Conservation (phyloP, 2,113 vertebrate species). For the Sitta europaea region DNA sequence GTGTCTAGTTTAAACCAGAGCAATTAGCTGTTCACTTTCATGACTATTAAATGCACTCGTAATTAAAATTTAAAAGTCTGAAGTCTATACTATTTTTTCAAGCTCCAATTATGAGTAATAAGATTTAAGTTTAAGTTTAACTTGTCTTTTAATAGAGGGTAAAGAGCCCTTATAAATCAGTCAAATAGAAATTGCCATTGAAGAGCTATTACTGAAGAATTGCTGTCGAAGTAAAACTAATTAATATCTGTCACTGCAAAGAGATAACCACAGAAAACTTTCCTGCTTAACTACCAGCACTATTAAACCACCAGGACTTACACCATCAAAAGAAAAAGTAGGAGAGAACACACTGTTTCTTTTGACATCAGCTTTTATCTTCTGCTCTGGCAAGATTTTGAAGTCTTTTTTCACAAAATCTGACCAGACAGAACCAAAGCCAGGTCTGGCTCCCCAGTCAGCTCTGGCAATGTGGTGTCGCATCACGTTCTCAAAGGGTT, state of each 20-base stretch:
- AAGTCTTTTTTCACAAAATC: constrained; percentile 47
- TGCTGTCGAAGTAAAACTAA: constrained; percentile 71
- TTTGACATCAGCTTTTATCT: constrained; percentile 60
- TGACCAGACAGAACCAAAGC: constrained; percentile 44
- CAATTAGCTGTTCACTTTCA: constrained; percentile 62
- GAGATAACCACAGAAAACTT: constrained; percentile 57
- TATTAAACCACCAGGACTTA: constrained; percentile 65
- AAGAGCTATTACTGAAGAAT: constrained; percentile 57
- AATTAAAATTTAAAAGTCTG: constrained; percentile 73
- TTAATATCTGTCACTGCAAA: constrained; percentile 73
- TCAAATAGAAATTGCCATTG: constrained; percentile 64
- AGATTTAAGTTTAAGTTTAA: constrained; percentile 77
- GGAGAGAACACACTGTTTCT: constrained; percentile 65
- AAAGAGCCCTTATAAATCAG: constrained; percentile 75
- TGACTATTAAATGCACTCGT: constrained; percentile 62
- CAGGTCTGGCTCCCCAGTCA: constrained; percentile 70
- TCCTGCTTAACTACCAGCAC: constrained; percentile 58
- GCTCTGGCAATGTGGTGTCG: constrained; percentile 13
- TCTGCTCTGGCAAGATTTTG: constrained; percentile 34
- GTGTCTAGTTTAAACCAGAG: constrained; percentile 17
- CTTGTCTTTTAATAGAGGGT: constrained; percentile 77
- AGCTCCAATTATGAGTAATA: constrained; percentile 71
- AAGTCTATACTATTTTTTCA: constrained; percentile 65
- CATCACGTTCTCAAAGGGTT: constrained; percentile 25
- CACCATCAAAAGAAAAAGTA: constrained; percentile 64